Conservation (phyloP, 2,797 vertebrate species). For the Sphaeramia orbicularis region DNA sequence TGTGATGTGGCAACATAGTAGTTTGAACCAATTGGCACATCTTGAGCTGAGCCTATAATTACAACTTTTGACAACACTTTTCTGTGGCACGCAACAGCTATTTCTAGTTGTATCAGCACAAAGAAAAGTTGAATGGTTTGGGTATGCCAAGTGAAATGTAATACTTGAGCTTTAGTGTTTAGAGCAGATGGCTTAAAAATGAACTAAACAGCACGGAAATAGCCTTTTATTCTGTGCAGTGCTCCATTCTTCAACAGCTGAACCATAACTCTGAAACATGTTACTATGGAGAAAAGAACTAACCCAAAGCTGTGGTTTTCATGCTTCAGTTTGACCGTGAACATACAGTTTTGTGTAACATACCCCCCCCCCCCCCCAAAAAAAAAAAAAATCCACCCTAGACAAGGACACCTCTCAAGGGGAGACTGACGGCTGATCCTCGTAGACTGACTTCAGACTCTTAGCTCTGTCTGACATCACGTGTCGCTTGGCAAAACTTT, state of each 20-base stretch:
- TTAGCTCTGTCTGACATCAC: conserved; percentile 50
- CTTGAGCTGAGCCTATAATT: conserved; percentile 78
- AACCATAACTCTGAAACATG: conserved; percentile 8
- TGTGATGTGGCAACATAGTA: conserved; percentile 78
- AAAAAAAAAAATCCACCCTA: conserved; percentile 28
- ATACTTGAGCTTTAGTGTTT: conserved; percentile 42
- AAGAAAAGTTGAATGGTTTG: conserved; percentile 50
- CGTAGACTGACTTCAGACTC: conserved; percentile 43
- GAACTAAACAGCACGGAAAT: conserved; percentile 4
- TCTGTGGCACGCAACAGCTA: conserved; percentile 75
- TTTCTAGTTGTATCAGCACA: conserved; percentile 54
- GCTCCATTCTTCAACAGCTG: conserved; percentile 7
- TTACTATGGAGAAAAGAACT: background rate
- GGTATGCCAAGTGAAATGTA: conserved; percentile 31
- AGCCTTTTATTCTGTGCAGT: background rate
- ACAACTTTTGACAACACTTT: conserved; percentile 68
- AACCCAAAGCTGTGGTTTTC: background rate
- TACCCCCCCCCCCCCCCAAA: too few relatives aligned
- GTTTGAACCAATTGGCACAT: conserved; percentile 77
- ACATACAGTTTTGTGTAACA: too few relatives aligned
- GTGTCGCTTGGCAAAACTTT: conserved; percentile 52
- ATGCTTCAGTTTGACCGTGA: background rate
- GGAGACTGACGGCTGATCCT: conserved; percentile 53
- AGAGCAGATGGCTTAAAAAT: conserved; percentile 29
- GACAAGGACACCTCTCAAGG: conserved; percentile 16